Base-by-base conservation (phyloP, 2,888 invertebrate genomes). In the Caenorhabditis virilis region DNA sequence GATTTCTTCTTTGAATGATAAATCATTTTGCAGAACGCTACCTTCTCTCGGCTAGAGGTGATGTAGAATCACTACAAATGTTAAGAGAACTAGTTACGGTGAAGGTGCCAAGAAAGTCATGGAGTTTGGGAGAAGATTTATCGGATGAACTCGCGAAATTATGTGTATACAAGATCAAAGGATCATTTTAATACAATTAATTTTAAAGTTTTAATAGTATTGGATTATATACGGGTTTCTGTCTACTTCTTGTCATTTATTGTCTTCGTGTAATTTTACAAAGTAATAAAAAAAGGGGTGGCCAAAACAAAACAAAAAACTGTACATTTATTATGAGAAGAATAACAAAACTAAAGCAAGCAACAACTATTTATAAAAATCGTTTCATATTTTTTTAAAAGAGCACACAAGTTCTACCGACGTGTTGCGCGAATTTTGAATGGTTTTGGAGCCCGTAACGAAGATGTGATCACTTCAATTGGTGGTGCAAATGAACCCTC, bases 381-480 rank as follows among this genome's bases (percentile, higher is more conserved):
- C n/a, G n/a, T n/a, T n/a, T n/a, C n/a, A n/a, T n/a, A n/a, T n/a
- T n/a, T n/a, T n/a, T n/a, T n/a, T n/a, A n/a, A n/a, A n/a, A n/a
- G n/a, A 18, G 20, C 13, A 38, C 5, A 18, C 2, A 38, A 38
- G 4, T 18, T 15, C 33, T 35, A 45, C 26, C 63, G 51, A 22
- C 64, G 43, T 26, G 49, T 35, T 6, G 61, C 65, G 7, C 69
- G 58, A 20, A 69, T 39, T 43, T 26, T 49, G 39, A 55, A 69
- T 16, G 59, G 58, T 42, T 62, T 61, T 26, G 69, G 69, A 38
- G 69, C 61, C 22, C 69, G 61, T 20, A 69, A 56, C 1, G 65
- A 62, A 5, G 65, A 65, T 18, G 69, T 65, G 49, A 69, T 65
- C 15, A 69, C 65, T 22, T 62, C 56, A 38, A 69, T 58, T 1